Conservation (phyloP, 2,113 vertebrate genomes). For the Channa maculata region DNA sequence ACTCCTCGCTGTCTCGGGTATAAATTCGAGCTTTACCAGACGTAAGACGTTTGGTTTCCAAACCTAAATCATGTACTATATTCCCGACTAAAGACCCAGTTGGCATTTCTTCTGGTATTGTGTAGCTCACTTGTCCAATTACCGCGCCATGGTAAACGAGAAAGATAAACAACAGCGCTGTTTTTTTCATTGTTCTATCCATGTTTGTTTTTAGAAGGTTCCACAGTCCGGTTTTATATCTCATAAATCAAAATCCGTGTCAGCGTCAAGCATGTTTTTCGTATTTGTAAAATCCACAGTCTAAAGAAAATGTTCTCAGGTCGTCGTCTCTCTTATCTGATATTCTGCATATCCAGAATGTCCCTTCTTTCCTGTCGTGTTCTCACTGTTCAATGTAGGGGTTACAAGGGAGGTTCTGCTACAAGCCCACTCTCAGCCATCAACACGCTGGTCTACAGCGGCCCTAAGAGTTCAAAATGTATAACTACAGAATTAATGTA, state of each 20-base stretch:
- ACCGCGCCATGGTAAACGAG: background rate
- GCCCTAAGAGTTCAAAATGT: constrained; percentile 86
- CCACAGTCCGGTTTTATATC: no score
- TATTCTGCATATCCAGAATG: background rate
- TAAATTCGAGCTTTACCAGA: constrained; percentile 73
- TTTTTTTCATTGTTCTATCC: constrained; percentile 27
- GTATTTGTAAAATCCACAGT: no score
- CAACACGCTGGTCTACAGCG: constrained; percentile 88
- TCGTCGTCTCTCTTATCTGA: no score
- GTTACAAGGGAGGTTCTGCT: constrained; percentile 7
- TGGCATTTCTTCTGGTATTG: constrained; percentile 30
- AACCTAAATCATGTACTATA: constrained; percentile 35
- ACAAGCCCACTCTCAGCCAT: background rate
- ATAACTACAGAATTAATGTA: constrained; percentile 75
- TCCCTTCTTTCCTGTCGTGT: background rate
- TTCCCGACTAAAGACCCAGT: constrained; percentile 38
- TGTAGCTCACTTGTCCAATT: constrained; percentile 33
- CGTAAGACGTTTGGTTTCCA: constrained; percentile 63
- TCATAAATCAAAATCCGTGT: no score
- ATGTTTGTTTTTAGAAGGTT: no score
- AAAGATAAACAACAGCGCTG: fast-evolving
- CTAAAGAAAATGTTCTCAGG: no score
- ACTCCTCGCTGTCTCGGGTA: constrained; percentile 68
- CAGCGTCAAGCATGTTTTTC: no score
- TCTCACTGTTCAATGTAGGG: background rate